phyloP scores from a whole-genome alignment of 2,797 vertebrate species.

The Scyliorhinus canicula region DNA sequence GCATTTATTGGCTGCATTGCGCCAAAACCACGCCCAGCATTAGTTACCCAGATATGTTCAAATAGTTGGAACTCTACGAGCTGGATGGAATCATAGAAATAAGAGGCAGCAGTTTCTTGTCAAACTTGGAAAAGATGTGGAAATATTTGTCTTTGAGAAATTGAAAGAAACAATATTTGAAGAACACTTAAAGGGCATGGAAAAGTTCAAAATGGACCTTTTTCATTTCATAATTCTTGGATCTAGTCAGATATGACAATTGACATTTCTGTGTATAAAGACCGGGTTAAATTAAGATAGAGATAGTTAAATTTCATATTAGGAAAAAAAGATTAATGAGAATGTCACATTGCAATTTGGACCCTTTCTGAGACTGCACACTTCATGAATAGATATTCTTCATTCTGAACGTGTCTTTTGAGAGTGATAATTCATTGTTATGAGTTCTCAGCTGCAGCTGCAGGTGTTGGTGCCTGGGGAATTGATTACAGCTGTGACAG shows the following conservation, averaged over 20 bases:
- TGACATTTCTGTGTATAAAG: not conserved
- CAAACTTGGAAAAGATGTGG: not conserved
- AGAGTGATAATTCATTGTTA: slow-evolving; percentile 45
- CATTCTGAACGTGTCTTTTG: slow-evolving; percentile 41
- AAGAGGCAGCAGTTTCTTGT: not conserved
- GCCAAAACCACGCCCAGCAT: too few relatives aligned
- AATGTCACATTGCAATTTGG: slow-evolving; percentile 15
- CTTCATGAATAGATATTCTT: not conserved
- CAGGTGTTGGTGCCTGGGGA: slow-evolving; percentile 63
- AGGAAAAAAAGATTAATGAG: not conserved
- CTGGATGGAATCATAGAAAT: not conserved
- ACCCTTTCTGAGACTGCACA: not conserved
- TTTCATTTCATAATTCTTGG: not conserved
- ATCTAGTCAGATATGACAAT: not conserved
- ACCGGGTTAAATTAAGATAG: not conserved
- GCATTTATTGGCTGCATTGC: too few relatives aligned
- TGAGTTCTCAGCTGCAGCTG: slow-evolving; percentile 47
- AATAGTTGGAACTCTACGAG: not conserved
- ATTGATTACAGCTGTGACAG: slow-evolving; percentile 54
- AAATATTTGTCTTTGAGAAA: not conserved
- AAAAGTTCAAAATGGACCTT: not conserved
- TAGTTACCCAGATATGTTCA: not conserved
- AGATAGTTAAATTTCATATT: not conserved
- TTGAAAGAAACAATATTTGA: not conserved
- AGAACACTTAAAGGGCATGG: not conserved